These are phyloP conservation scores for Rhorus exstirpatorius DNA, from an alignment of 2,888 invertebrate species.

Conservation along the genomic window DNA sequence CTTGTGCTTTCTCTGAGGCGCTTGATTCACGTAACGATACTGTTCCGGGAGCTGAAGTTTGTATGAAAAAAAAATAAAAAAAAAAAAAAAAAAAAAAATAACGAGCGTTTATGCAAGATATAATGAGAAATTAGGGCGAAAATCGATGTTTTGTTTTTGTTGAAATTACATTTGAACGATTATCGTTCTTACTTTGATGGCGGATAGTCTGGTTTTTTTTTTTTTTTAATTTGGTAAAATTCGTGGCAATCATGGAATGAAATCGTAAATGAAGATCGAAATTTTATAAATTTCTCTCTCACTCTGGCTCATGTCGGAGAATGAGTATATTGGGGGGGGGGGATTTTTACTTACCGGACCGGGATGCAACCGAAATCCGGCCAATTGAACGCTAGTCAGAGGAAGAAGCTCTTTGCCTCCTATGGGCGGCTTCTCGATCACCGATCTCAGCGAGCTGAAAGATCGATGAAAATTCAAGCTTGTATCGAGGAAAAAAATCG, in stretches of 20 bases:
- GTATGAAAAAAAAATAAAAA: too few species aligned
- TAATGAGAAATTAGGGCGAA: too few species aligned
- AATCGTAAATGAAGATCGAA: neutral
- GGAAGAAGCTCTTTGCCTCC: slow-evolving; percentile 96
- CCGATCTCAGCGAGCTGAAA: slow-evolving; percentile 94
- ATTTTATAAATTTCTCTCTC: neutral
- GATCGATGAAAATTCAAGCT: neutral
- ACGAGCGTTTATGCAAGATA: too few species aligned
- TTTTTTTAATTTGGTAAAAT: neutral
- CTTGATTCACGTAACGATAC: slow-evolving; percentile 96
- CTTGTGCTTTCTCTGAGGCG: slow-evolving; percentile 97
- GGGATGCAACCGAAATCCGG: slow-evolving; percentile 97
- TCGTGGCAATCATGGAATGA: neutral
- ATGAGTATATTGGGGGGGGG: neutral
- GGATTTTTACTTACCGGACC: slow-evolving; percentile 90
- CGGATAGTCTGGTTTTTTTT: neutral
- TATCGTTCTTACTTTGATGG: neutral
- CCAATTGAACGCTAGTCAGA: slow-evolving; percentile 94
- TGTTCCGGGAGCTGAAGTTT: slow-evolving; percentile 94
- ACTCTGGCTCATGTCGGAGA: too few species aligned
- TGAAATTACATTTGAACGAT: neutral
- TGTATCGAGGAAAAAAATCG: neutral
- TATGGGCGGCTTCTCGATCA: slow-evolving; percentile 98
- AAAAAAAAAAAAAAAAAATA: too few species aligned
- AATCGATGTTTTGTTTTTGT: too few species aligned